These are phyloP conservation scores for Colinus virginianus DNA, from an alignment of 2,113 vertebrate species.

Conservation along the genomic window DNA sequence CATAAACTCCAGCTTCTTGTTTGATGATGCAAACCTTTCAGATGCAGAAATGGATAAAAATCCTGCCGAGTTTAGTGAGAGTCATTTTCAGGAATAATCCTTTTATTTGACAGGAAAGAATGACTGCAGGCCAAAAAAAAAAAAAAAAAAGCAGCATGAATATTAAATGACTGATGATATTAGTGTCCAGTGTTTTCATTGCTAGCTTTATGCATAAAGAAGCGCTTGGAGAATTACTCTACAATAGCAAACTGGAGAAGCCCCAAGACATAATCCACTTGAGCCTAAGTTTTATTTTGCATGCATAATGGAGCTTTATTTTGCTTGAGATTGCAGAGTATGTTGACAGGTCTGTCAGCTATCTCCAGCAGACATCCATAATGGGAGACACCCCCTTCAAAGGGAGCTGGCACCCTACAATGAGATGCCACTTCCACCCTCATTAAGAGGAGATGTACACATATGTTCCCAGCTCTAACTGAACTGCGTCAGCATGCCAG, in stretches of 20 bases:
- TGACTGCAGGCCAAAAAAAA: neutral
- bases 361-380: neutral
- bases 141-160: neutral
- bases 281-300: conserved; percentile 42
- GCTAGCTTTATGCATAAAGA: conserved; percentile 1
- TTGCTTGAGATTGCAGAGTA: neutral
- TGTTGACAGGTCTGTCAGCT: conserved; percentile 36
- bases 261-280: neutral
- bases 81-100: conserved; percentile 52
- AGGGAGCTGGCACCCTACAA: neutral
- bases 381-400: neutral
- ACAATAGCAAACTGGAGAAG: conserved; percentile 27
- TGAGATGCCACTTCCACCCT: neutral
- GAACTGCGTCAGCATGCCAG: conserved; percentile 18
- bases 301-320: conserved; percentile 19
- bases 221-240: conserved; percentile 35
- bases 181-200: conserved; percentile 37
- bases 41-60: conserved; percentile 40
- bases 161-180: conserved; percentile 62
- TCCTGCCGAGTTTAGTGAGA: conserved; percentile 43
- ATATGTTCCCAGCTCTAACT: neutral
- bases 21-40: conserved; percentile 44
- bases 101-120: conserved; percentile 56
- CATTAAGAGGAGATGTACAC: neutral
- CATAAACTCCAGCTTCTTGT: conserved; percentile 47